Evolutionary conservation across 2,113 vertebrate genomes (phyloP), one percentile per base, ranked within the genome.

Genomic region (Porphyrio hochstetteri): DNA sequence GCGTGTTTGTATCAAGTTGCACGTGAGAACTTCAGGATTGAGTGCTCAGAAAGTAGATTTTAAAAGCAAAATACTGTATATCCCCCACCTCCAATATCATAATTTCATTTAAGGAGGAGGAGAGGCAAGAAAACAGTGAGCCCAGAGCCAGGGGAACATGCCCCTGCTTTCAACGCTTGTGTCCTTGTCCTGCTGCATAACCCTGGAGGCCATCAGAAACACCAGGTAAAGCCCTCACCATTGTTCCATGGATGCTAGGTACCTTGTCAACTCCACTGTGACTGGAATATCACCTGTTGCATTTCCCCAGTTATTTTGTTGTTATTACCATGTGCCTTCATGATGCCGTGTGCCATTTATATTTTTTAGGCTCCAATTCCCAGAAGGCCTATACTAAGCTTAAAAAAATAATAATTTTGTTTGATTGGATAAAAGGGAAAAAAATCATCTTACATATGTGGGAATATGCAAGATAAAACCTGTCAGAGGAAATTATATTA

Each of bases 401-500:
- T 46, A 12, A 82, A 80, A 91, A 84, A 77, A 64, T 46, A 87
- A 42, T 36, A 69, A 50, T 82, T 82, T 75, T 10, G 19, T 81
- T 90, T 90, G 9, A 80, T 88, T 94, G 86, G 46, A 81, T 93
- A 81, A 94, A 93, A 81, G 42, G 15, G 6, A 7, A 61, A 69
- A 82, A 86, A 60, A 40, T 8, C 53, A 75, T 33, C 76, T 69
- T 46, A 57, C 10, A 64, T 70, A 83, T 92, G 92, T 93, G 86
- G 93, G 93, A 94, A 95, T 95, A 88, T 65, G 15, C 48, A 94
- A 95, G 86, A 95, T 86, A 89, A 97, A 93, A 76, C 72, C 17
- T 94, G 94, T 71, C 48, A 86, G 76, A 94, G 88, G 93, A 96
- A 96, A 82, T 95, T 44, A 79, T 94, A 69, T 64, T 91, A 77